A percentile compares a stretch with the other conserved stretches of the same genome.
Conservation (phyloP, 2,797 vertebrate genomes). For the Acipenser ruthenus region DNA sequence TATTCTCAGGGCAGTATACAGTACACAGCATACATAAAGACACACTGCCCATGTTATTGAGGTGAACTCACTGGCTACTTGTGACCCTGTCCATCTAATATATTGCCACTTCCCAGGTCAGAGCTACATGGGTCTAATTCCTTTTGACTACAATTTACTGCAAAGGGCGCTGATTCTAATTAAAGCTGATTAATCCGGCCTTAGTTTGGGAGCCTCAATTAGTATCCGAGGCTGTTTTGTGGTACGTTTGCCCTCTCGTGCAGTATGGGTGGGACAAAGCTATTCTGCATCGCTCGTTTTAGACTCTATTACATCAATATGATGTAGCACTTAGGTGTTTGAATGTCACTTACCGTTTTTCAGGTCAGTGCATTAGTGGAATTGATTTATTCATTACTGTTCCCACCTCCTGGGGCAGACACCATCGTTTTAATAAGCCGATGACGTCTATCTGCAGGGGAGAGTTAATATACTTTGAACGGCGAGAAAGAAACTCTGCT, state of each 20-base stretch:
- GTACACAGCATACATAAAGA: background rate
- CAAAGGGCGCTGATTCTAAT: conserved; percentile 26
- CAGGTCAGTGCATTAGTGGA: conserved; percentile 50
- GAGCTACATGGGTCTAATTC: background rate
- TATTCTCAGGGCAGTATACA: no score
- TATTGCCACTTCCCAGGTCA: conserved; percentile 5
- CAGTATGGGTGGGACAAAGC: background rate
- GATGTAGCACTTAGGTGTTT: conserved; percentile 30
- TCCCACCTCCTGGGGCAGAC: conserved; percentile 23
- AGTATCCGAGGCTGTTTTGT: conserved; percentile 41
- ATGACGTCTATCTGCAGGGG: conserved; percentile 46
- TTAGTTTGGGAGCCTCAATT: conserved; percentile 13
- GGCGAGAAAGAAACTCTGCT: no score
- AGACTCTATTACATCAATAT: conserved; percentile 35
- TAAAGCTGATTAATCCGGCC: conserved; percentile 25
- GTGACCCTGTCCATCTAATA: conserved; percentile 24
- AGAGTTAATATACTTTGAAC: no score
- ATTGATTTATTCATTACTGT: conserved; percentile 59
- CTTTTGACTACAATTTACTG: background rate
- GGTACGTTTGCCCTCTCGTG: conserved; percentile 28
- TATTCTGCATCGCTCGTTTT: background rate
- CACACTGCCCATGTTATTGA: background rate
- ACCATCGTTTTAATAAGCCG: conserved; percentile 47
- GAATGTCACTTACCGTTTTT: conserved; percentile 47
- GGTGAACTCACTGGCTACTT: background rate